Percentiles rank a stretch among this genome's conserved stretches.
Evolutionary conservation across 2,113 vertebrate genomes (phyloP).

Genomic region (Panthera leo): DNA sequence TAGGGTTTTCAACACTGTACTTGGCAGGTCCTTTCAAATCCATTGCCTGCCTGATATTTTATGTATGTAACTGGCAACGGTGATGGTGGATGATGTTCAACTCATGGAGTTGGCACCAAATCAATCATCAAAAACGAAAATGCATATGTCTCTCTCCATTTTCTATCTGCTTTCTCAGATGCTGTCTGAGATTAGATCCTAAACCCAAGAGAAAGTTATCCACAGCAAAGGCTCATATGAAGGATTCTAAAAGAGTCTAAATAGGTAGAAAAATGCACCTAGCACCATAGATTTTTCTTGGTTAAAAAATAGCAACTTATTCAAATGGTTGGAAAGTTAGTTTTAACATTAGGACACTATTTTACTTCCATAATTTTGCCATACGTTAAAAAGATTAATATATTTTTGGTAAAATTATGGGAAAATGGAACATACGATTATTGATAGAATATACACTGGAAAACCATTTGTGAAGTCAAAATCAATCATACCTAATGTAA

Average conservation of each 20-base stretch:
- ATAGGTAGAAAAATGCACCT: not conserved
- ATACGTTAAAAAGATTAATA: not conserved
- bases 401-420: not conserved
- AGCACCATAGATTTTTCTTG: not conserved
- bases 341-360: not conserved
- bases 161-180: constrained; percentile 59
- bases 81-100: constrained; percentile 73
- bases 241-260: not conserved
- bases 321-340: not conserved
- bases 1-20: constrained; percentile 81
- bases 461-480: not conserved
- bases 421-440: not conserved
- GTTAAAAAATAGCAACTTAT: not conserved
- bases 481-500: not conserved
- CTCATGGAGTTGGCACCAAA: constrained; percentile 43
- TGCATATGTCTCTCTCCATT: constrained; percentile 62
- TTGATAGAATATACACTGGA: not conserved
- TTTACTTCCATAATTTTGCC: not conserved
- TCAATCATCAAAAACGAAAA: constrained; percentile 59
- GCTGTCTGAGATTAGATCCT: constrained; percentile 42
- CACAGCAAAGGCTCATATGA: not conserved
- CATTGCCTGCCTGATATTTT: constrained; percentile 81
- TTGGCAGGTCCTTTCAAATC: constrained; percentile 82
- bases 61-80: constrained; percentile 78
- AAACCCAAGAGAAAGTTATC: constrained; percentile 40